Evolutionary conservation across 1,140 invertebrate species (phyloP).

Genomic region (Eupristina koningsbergeri): DNA sequence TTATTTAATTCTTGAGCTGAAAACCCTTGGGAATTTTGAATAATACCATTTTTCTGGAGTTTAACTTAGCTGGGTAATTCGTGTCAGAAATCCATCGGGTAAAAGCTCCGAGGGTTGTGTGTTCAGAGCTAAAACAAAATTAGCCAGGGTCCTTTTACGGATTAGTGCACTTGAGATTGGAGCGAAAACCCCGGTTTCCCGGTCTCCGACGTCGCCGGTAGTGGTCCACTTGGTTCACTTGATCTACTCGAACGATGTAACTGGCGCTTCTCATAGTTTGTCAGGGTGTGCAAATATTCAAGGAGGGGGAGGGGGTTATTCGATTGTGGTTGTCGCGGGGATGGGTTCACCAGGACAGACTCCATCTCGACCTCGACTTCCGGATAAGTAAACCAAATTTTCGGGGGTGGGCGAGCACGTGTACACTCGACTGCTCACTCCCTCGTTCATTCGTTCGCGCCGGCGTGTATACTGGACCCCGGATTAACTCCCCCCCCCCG

Average conservation of each 20-base stretch:
- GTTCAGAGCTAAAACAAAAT: constrained; percentile 1
- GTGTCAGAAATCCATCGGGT: background rate
- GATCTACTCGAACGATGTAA: constrained; percentile 24
- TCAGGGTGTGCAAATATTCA: constrained; percentile 65
- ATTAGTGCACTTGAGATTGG: constrained; percentile 26
- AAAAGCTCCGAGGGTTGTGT: background rate
- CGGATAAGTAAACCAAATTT: constrained; percentile 70
- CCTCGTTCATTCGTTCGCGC: constrained; percentile 40
- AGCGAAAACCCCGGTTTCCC: background rate
- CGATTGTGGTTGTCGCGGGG: constrained; percentile 67
- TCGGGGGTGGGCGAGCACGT: constrained; percentile 37
- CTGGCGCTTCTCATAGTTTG: constrained; percentile 52
- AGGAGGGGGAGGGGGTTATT: constrained; percentile 57
- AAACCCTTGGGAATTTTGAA: too few species aligned
- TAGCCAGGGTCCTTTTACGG: constrained; percentile 5
- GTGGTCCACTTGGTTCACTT: too few species aligned
- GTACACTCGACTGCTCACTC: constrained; percentile 23
- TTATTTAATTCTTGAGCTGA: too few species aligned
- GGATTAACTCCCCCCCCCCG: background rate
- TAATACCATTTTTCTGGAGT: background rate
- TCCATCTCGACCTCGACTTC: constrained; percentile 57
- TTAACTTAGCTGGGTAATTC: background rate
- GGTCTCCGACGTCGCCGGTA: background rate
- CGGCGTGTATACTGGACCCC: background rate
- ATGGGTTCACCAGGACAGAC: constrained; percentile 52